Evolutionary conservation across 2,113 vertebrate genomes (phyloP).

Genomic region (Cebidichthys violaceus): DNA sequence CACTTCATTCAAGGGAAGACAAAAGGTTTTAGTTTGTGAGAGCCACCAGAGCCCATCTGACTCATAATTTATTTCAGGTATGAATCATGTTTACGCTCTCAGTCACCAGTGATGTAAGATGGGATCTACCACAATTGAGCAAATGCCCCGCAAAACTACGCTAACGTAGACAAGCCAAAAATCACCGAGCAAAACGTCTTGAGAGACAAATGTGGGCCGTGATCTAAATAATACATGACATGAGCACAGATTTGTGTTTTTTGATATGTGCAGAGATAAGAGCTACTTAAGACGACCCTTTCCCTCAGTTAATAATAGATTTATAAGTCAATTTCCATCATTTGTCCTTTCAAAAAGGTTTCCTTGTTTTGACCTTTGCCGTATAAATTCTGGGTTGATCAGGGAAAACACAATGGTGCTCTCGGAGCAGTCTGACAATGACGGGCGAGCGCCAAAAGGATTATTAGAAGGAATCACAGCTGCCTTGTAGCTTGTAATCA

Average conservation of each 20-base stretch:
- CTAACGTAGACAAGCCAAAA: conserved; percentile 44
- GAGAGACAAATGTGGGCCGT: conserved; percentile 15
- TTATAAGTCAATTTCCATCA: neutral
- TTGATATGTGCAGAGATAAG: neutral
- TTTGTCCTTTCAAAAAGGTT: neutral
- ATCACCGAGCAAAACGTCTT: conserved; percentile 32
- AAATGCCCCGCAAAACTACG: conserved; percentile 60
- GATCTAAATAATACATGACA: conserved; percentile 47
- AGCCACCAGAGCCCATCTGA: conserved; percentile 41
- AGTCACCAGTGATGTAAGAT: conserved; percentile 65
- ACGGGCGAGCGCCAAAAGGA: conserved; percentile 27
- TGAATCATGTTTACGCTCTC: conserved; percentile 64
- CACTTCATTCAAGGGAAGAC: conserved; percentile 27
- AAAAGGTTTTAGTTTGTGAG: conserved; percentile 35
- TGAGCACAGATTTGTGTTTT: conserved; percentile 24
- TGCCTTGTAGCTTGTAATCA: conserved; percentile 70
- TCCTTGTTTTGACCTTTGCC: conserved; percentile 4
- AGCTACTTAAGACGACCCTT: neutral
- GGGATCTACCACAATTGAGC: conserved; percentile 56
- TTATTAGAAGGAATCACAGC: conserved; percentile 65
- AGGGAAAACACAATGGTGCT: conserved; percentile 34
- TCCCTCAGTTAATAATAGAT: neutral
- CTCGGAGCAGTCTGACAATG: conserved; percentile 45
- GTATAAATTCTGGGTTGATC: neutral
- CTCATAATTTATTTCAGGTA: conserved; percentile 65